These are phyloP conservation scores for Ctenopoma kingsleyae DNA, from an alignment of 2,797 vertebrate genomes.

Conservation along the genomic window DNA sequence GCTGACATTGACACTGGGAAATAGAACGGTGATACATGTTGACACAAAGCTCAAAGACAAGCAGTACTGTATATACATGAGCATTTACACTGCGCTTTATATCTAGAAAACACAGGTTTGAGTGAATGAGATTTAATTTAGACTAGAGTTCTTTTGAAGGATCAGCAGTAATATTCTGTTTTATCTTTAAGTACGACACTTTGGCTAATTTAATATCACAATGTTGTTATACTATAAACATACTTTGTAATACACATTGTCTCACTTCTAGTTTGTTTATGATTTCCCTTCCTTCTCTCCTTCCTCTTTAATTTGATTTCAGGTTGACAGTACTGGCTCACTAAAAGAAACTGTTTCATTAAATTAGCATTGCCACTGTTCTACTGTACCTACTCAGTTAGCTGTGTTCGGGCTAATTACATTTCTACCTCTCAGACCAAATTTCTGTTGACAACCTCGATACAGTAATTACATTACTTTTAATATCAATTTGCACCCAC, in stretches of 20 bases:
- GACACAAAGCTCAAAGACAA: neutral
- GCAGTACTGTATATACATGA: neutral
- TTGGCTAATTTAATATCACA: neutral
- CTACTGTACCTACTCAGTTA: conserved; percentile 55
- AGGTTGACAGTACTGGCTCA: conserved; percentile 38
- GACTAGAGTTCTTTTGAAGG: neutral
- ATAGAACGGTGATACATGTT: neutral
- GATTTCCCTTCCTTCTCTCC: conserved; percentile 8
- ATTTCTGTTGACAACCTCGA: conserved; percentile 51
- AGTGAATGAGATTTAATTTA: neutral
- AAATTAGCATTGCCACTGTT: conserved; percentile 61
- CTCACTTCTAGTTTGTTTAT: conserved; percentile 12
- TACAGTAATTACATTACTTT: conserved; percentile 54
- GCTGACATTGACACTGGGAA: neutral
- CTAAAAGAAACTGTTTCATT: conserved; percentile 49
- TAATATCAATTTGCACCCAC: conserved; percentile 38
- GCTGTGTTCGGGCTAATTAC: conserved; percentile 67
- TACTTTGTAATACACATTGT: conserved; percentile 14
- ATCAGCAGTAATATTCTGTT: neutral
- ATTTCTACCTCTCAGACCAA: conserved; percentile 50
- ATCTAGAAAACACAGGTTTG: neutral
- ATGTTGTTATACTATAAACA: conserved; percentile 5
- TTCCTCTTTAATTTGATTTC: conserved; percentile 42
- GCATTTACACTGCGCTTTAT: neutral
- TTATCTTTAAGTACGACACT: conserved; percentile 2